Percentiles rank a stretch among this genome's conserved stretches.
Conservation (phyloP, 2,888 invertebrate genomes). For the Thereva unica region DNA sequence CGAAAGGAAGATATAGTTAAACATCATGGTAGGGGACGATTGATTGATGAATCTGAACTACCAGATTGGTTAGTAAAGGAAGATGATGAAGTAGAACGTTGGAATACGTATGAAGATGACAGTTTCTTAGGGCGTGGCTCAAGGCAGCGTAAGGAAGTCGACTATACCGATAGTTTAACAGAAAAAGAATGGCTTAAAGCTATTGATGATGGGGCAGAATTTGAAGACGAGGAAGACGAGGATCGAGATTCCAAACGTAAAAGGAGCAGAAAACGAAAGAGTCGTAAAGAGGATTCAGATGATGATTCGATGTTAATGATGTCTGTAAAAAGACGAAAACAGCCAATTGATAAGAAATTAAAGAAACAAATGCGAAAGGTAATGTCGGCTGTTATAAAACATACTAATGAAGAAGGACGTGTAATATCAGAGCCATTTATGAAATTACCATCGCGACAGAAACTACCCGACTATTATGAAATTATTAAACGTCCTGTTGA, state of each 20-base stretch:
- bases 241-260: conserved; percentile 64
- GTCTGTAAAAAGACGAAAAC: conserved; percentile 54
- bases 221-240: conserved; percentile 71
- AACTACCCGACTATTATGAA: conserved; percentile 95
- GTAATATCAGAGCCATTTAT: conserved; percentile 92
- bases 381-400: conserved; percentile 85
- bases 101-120: conserved; percentile 76
- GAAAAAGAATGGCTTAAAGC: conserved; percentile 96
- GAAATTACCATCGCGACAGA: conserved; percentile 90
- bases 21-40: conserved; percentile 75
- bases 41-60: conserved; percentile 92
- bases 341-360: conserved; percentile 64
- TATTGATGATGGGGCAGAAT: conserved; percentile 64
- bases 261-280: conserved; percentile 66
- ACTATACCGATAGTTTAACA: conserved; percentile 94
- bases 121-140: conserved; percentile 86
- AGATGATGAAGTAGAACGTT: conserved; percentile 86
- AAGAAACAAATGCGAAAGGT: conserved; percentile 84
- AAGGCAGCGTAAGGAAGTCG: conserved; percentile 93
- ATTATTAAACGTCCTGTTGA: conserved; percentile 95
- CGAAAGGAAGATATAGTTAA: conserved; percentile 73
- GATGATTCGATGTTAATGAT: conserved; percentile 60
- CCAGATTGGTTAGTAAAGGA: conserved; percentile 94
- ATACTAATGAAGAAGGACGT: conserved; percentile 84
- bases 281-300: conserved; percentile 62